Evolutionary conservation across 2,888 invertebrate species (phyloP), one percentile per base, ranked within the genome.

Genomic region (Mimumesa dahlbomi): DNA sequence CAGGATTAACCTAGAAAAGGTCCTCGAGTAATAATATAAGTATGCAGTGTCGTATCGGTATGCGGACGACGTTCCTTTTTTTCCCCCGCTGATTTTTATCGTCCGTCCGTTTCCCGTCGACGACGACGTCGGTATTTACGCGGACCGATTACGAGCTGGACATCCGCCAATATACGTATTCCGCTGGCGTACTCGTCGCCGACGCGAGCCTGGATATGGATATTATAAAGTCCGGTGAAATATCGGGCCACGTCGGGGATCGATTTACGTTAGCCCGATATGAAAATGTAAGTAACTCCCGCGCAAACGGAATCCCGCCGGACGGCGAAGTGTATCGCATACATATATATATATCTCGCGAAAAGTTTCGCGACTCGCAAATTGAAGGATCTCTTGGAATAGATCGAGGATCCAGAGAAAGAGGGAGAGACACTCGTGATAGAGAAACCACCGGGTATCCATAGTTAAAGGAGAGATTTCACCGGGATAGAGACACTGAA

Each of bases 131-230:
- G 11, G 34, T 62, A 68, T 61, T 69, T 73, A 69, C 68, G 61
- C 62, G 46, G 38, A 36, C 25, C 56, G 62, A 73, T 73, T 69
- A 75, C 56, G 22, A 50, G 19, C 46, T 74, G 68, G 68, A 50
- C 9, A 6, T 0, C n/a, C 9, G 57, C 67, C 73, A 68, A 45
- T 18, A 29, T 57, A n/a, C n/a, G n/a, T n/a, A 42, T 58, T 58
- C 21, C 9, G 4, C 38, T 11, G 6, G 36, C 43, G 18, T 14
- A 36, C 11, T 14, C 11, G n/a, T n/a, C n/a, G n/a, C n/a, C n/a
- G n/a, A n/a, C n/a, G n/a, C n/a, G n/a, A n/a, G n/a, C n/a, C n/a
- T n/a, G n/a, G n/a, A n/a, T n/a, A n/a, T n/a, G n/a, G n/a, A n/a
- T n/a, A n/a, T n/a, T n/a, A 42, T 63, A 46, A 31, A 16, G 9